Percentiles rank a stretch among this genome's conserved stretches.
phyloP scores from a whole-genome alignment of 35 echinoderm and acorn worm genomes.

The Lytechinus pictus region DNA sequence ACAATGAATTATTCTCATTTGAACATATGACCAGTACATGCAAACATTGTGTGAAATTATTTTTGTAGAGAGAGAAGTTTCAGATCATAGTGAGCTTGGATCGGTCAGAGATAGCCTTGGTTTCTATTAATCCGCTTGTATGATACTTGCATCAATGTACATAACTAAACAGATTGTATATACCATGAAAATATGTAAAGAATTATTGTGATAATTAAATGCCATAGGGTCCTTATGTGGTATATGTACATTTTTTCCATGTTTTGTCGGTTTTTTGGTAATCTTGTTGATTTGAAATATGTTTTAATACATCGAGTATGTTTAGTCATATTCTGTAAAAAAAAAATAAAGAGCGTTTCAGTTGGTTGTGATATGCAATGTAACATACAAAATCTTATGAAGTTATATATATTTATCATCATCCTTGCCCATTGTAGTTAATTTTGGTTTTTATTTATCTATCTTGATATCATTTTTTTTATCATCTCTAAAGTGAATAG shows the following conservation, averaged over 20 bases:
- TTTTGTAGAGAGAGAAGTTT: background rate
- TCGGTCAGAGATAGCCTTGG: background rate
- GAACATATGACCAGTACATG: background rate
- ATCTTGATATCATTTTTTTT: background rate
- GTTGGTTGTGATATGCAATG: constrained; percentile 41
- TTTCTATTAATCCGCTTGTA: background rate
- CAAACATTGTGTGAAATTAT: background rate
- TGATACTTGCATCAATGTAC: background rate
- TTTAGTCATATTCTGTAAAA: background rate
- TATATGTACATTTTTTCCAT: background rate
- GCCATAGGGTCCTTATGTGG: constrained; percentile 4
- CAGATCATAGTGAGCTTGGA: background rate
- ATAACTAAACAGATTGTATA: background rate
- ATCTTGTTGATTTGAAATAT: background rate
- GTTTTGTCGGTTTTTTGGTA: background rate
- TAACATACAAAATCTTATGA: background rate
- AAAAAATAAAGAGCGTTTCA: background rate
- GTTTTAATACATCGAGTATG: constrained; percentile 1
- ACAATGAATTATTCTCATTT: background rate
- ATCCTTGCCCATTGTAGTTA: background rate
- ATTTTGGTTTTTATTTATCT: background rate
- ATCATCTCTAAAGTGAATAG: background rate
- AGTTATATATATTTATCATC: background rate
- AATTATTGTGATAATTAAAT: background rate
- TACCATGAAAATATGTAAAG: constrained; percentile 13